A percentile compares a stretch with the other conserved stretches of the same genome.
Conservation (phyloP, 2,113 vertebrate species). For the Urocynchramus pylzowi region DNA sequence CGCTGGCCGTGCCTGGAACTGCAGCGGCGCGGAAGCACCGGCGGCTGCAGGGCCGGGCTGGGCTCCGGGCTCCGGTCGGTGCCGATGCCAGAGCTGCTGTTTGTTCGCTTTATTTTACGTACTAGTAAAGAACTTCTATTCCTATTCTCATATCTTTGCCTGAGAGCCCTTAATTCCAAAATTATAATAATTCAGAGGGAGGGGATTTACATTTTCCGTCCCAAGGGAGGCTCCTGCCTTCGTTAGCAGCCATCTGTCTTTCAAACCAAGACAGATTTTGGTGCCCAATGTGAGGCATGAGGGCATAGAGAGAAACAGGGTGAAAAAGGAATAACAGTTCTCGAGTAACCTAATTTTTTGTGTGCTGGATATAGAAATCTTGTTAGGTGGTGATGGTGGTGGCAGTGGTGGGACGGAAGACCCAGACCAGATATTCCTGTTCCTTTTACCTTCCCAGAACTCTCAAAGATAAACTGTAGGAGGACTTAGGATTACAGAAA, state of each 20-base stretch:
- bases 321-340: neutral
- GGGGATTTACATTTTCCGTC: neutral
- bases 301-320: neutral
- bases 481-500: neutral
- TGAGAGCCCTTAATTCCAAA: neutral
- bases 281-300: fast-evolving
- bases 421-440: neutral
- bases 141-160: neutral
- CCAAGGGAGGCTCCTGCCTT: neutral
- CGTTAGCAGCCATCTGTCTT: neutral
- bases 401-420: too few species aligned
- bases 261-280: neutral
- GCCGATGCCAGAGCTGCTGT: too few species aligned
- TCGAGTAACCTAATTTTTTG: neutral
- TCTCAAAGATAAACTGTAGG: neutral
- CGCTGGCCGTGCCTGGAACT: neutral
- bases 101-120: neutral
- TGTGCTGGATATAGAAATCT: neutral
- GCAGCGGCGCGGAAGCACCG: fast-evolving
- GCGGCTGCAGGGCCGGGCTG: too few species aligned
- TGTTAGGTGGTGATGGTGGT: neutral
- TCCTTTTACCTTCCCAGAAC: neutral
- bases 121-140: neutral
- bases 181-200: neutral
- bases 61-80: neutral